phyloP scores from a whole-genome alignment of 2,888 invertebrate genomes.

The Hymenopus coronatus region DNA sequence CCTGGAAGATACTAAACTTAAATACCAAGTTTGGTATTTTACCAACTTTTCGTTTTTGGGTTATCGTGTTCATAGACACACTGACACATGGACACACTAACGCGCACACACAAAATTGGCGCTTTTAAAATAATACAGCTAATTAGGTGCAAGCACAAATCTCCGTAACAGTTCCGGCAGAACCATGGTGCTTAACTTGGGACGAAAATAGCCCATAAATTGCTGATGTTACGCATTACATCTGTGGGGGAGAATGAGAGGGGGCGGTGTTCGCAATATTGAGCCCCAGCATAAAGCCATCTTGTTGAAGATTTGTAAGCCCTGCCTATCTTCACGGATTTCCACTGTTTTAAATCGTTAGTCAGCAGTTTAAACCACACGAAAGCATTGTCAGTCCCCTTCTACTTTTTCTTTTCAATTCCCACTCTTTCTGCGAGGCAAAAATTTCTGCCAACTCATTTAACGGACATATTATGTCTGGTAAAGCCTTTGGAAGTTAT shows the following conservation, averaged over 20 bases:
- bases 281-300: background rate
- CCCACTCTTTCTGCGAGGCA: background rate
- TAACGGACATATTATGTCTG: constrained; percentile 3
- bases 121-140: background rate
- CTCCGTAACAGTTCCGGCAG: background rate
- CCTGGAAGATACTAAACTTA: no score
- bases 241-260: background rate
- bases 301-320: background rate
- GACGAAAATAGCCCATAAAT: background rate
- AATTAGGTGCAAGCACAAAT: background rate
- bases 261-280: background rate
- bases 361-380: background rate
- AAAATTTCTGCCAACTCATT: background rate
- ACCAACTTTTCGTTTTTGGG: no score
- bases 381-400: background rate
- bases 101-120: background rate
- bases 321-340: background rate
- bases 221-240: background rate
- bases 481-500: background rate
- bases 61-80: no score
- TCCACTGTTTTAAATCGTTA: background rate
- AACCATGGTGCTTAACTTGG: background rate
- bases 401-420: background rate
- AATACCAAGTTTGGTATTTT: no score
- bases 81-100: no score